phyloP scores from a whole-genome alignment of 2,888 invertebrate species.

The Dexiosoma caninum region DNA sequence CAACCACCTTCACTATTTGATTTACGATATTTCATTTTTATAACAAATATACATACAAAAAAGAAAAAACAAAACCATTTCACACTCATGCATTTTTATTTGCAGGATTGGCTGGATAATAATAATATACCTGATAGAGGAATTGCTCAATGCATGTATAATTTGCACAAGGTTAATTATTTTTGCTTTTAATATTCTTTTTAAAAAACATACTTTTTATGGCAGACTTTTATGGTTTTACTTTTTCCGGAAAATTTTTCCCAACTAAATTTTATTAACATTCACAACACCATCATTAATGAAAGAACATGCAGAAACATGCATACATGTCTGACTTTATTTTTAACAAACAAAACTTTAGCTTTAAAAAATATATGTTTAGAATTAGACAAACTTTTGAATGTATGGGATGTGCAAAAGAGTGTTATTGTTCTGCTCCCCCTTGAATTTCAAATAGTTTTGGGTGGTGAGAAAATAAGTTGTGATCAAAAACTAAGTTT shows the following conservation, averaged over 20 bases:
- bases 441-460: too few relatives aligned
- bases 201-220: background rate
- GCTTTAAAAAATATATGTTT: too few relatives aligned
- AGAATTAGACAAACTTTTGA: too few relatives aligned
- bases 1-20: background rate
- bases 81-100: slow-evolving; percentile 67
- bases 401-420: too few relatives aligned
- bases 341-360: background rate
- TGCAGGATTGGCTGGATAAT: slow-evolving; percentile 78
- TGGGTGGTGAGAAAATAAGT: too few relatives aligned
- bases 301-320: background rate
- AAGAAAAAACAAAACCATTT: slow-evolving; percentile 23
- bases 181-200: slow-evolving; percentile 59
- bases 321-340: too few relatives aligned
- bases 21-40: slow-evolving; percentile 18
- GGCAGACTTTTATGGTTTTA: background rate
- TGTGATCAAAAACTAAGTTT: too few relatives aligned
- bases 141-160: slow-evolving; percentile 78
- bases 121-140: slow-evolving; percentile 77
- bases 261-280: background rate
- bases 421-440: too few relatives aligned
- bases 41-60: slow-evolving; percentile 12
- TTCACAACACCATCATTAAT: background rate
- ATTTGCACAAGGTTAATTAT: slow-evolving; percentile 77
- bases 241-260: background rate